Base-by-base conservation (phyloP, 2,113 vertebrate genomes). In the Toxotes chatareus region DNA sequence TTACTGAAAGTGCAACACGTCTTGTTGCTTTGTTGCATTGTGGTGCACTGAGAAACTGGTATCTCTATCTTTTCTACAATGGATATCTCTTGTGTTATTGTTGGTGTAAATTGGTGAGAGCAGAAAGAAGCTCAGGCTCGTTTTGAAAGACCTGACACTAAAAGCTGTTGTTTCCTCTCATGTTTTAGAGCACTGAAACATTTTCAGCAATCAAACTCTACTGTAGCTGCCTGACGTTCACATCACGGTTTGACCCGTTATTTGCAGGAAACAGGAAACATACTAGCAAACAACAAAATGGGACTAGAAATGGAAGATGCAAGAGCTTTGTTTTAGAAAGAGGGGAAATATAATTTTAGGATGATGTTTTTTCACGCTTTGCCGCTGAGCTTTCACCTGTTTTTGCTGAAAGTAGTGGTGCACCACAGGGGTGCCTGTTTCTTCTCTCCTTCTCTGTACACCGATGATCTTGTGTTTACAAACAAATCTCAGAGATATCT, bases 21-120 rank as follows among this genome's bases (percentile, higher is more conserved):
- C 70, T 75, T 44, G 36, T 67, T 61, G 68, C 76, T 83, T 76
- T 60, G 66, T 10, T 69, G 62, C 74, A 80, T 82, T 53, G 16
- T 27, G 5, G 27, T 34, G 53, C 16, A 13, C n/a, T 3, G 56
- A 62, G 38, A 27, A 27, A 27, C 7, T 59, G 49, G 34, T 36
- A 14, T 57, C 10, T 49, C 27, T 5, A 19, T 23, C 13, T 79
- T 4, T 8, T 73, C 6, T 31, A 57, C 23, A 61, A 36, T 49
- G 56, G 56, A 64, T 72, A 70, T 27, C 31, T 62, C 59, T 27
- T 17, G 59, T 62, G 47, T 61, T 67, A 77, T 27, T 80, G 53
- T 17, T 34, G 74, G n/a, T 42, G 65, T 23, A 63, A 51, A 74
- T 3, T 79, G 56, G 13, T 65, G 31, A 75, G 44, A 34, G 47